Base-by-base conservation (phyloP, 2,888 invertebrate genomes). In the Leucophenga maculata region DNA sequence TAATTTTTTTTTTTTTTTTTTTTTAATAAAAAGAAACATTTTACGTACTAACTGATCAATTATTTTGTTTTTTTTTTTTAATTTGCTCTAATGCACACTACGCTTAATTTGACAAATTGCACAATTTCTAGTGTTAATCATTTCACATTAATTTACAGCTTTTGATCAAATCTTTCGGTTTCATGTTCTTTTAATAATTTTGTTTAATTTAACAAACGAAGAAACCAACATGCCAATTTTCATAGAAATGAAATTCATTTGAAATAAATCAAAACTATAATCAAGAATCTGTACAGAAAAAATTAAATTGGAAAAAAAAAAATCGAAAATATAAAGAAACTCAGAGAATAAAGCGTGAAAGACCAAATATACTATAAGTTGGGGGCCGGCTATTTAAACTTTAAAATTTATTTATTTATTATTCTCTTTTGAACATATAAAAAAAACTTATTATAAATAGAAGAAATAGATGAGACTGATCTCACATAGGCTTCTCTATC, bases 11-110 rank as follows among this genome's bases (percentile, higher is more conserved):
- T n/a, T 68, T 62, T n/a, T 39, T 66, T 32, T 62, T 52, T 71
- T 65, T 31, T 26, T 57, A 31, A n/a, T 57, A 31, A 13, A 48
- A 32, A 18, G 48, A 20, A n/a, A 64, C 46, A 44, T 22, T 48
- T 48, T 64, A 64, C 62, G 26, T 64, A 64, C 62, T 64, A 32
- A 48, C 57, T 26, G 57, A 26, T 57, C 20, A 54, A 18, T 64
- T 44, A 48, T 57, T 18, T 67, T 65, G 11, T 32, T 65, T 55
- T 54, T 59, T 72, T 62, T 75, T 67, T 59, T 32, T 14, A n/a
- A 31, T 60, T 60, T 67, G 67, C 73, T 74, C 78, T 74, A 75
- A 82, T 80, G 80, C 80, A 80, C 80, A 80, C 80, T 80, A 80
- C 80, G 80, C 80, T 82, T 83, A 82, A 57, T 57, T 57, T 64